Base-by-base conservation (phyloP, 1,140 invertebrate species). In the Lysiphlebus fabarum region DNA sequence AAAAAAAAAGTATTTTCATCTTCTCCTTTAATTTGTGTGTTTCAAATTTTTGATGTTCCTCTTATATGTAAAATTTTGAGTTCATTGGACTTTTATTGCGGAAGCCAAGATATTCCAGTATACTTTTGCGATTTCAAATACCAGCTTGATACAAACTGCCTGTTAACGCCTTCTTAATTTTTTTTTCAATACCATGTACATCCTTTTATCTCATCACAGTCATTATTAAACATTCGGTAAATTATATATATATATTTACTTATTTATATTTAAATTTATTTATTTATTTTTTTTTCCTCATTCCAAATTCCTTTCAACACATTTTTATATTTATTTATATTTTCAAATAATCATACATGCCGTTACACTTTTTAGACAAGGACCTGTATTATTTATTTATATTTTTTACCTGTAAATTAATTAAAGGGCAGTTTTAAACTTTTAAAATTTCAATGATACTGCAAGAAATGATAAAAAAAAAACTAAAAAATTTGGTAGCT, bases 21-120 rank as follows among this genome's bases (percentile, higher is more conserved):
- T 44, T 48, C 45, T 14, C 49, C 38, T 51, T 51, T 51, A 51
- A 37, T 51, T 37, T 36, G 38, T 7, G 36, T 51, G 49, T 51
- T 33, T 33, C 12, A 38, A 49, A 34, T 14, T 12, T 26, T 26
- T 26, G 17, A 26, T 26, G 17, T 26, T 26, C 2, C 17, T 26
- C 17, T 26, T 26, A 26, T 26, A 26, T 26, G 17, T 26, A 33
- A 51, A 36, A 37, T 51, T 12, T 12, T 33, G 53, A 38, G 58
- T 43, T 60, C 58, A 17, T 60, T 60, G 58, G 58, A 60, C 58
- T 36, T 37, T 54, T 55, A 60, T 60, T 60, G 58, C 58, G 58
- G 57, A 63, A 61, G 61, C 64, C 60, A 66, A 64, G 65, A 64
- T 57, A 48, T 60, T 55, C 62, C 61, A 60, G 56, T 58, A 65